Conservation (phyloP, 2,797 vertebrate genomes). For the Channallabes apus region DNA sequence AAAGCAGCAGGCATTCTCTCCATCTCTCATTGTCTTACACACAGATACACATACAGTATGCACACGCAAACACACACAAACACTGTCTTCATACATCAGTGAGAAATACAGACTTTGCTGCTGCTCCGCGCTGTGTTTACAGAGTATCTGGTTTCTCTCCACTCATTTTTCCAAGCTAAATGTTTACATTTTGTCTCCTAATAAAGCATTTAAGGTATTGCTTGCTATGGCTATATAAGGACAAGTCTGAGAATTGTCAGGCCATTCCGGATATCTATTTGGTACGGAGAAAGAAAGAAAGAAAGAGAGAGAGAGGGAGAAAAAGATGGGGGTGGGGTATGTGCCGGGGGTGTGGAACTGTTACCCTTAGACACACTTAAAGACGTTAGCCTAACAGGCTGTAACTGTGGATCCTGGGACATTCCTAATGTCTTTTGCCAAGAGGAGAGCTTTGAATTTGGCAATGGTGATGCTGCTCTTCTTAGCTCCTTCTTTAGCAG, state of each 20-base stretch:
- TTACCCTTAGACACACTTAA: conserved; percentile 20
- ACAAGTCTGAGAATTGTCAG: conserved; percentile 56
- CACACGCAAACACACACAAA: conserved; percentile 30
- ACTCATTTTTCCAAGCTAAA: conserved; percentile 43
- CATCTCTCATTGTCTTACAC: neutral
- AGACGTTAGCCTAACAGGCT: conserved; percentile 6
- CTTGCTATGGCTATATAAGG: conserved; percentile 75
- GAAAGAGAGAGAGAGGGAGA: conserved; percentile 27
- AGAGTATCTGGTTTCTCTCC: conserved; percentile 50
- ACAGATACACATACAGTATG: conserved; percentile 40
- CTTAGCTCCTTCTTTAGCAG: conserved; percentile 44
- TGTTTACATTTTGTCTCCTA: conserved; percentile 62
- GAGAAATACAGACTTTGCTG: conserved; percentile 38
- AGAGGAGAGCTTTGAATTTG: conserved; percentile 54
- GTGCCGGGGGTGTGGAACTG: neutral
- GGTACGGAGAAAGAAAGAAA: neutral
- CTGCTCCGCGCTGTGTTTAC: conserved; percentile 43
- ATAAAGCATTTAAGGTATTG: conserved; percentile 70
- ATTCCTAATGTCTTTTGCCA: conserved; percentile 55
- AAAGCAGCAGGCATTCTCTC: neutral
- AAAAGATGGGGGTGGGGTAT: neutral
- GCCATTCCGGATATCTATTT: conserved; percentile 56
- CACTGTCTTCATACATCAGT: conserved; percentile 32
- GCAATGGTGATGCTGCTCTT: conserved; percentile 28
- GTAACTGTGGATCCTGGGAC: conserved; percentile 44